Base-by-base conservation (phyloP, 2,797 vertebrate genomes). In the Choloepus didactylus region DNA sequence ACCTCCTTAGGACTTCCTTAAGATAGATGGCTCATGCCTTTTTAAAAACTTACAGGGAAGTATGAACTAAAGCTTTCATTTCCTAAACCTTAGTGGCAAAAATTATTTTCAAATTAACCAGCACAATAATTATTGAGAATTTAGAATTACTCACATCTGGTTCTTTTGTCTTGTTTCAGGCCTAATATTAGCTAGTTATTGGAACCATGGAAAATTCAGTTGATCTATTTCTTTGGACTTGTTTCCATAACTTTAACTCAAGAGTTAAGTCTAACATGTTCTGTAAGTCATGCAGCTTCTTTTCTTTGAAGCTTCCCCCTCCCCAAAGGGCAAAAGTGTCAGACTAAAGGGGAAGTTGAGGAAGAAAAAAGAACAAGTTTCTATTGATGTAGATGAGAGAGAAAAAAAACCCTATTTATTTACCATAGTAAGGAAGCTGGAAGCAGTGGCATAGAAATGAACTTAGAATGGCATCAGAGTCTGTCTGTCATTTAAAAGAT, bases 81-180 rank as follows among this genome's bases (percentile, higher is more conserved):
- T 83, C 92, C 62, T 38, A 82, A 82, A 66, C 51, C 29, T 51
- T 38, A 69, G 35, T 25, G 60, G n/a, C 51, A 81, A 67, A 18
- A 80, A 91, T 87, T 72, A 25, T 73, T 66, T 80, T 87, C 41
- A 49, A 64, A n/a, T 86, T 73, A 66, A 2, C 9, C 81, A 94
- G 21, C 4, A 69, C 56, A 25, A 64, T 15, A 93, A 67, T 44
- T 67, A 84, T 15, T 27, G 38, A 67, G 38, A 60, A 85, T 89
- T 31, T 59, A 29, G 35, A 92, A 29, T 67, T 87, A 69, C 31
- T 79, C 66, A 21, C 54, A 67, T 69, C 59, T 87, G 60, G n/a
- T 27, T 62, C 23, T 82, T 27, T 49, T 11, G n/a, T 31, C 84
- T 67, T 69, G 64, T 72, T 89, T 85, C 66, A 49, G 31, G 62